phyloP scores from a whole-genome alignment of 2,888 invertebrate species.

The Pherbina coryleti region DNA sequence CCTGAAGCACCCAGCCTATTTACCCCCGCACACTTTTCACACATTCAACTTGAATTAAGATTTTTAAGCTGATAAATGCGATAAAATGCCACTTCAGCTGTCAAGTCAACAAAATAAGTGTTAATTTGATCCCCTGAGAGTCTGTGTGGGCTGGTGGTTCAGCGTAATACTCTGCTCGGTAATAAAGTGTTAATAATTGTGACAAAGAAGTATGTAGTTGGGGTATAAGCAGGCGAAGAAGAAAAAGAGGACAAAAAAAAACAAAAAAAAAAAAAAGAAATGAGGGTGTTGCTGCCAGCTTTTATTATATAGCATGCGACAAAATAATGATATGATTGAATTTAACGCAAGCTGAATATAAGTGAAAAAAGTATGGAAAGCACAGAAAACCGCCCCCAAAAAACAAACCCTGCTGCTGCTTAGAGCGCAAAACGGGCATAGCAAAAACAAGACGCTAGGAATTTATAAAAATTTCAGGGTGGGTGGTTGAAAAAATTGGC shows the following conservation, averaged over 20 bases:
- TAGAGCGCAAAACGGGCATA: no score
- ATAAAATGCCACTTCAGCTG: constrained; percentile 38
- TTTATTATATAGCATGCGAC: constrained; percentile 5
- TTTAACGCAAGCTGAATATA: constrained; percentile 8
- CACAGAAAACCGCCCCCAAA: not conserved
- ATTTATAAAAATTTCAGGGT: not conserved
- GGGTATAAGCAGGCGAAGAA: not conserved
- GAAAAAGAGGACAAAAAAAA: not conserved
- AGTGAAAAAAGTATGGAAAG: not conserved
- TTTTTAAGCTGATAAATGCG: constrained; percentile 35
- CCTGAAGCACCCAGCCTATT: no score
- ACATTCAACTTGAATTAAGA: constrained; percentile 4
- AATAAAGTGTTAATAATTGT: constrained; percentile 35
- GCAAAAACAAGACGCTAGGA: not conserved
- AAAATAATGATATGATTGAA: constrained; percentile 33
- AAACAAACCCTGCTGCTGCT: not conserved
- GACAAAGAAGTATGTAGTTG: constrained; percentile 8
- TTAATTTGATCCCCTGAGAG: constrained; percentile 34
- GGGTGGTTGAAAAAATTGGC: constrained; percentile 11
- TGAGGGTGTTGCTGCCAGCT: not conserved
- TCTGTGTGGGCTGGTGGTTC: not conserved
- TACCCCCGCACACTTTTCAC: no score
- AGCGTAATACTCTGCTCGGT: not conserved
- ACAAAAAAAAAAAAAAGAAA: not conserved
- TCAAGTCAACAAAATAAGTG: constrained; percentile 35